Percentiles rank a stretch among this genome's conserved stretches.
Conservation (phyloP, 2,888 invertebrate species). For the Coecobrya sp. region DNA sequence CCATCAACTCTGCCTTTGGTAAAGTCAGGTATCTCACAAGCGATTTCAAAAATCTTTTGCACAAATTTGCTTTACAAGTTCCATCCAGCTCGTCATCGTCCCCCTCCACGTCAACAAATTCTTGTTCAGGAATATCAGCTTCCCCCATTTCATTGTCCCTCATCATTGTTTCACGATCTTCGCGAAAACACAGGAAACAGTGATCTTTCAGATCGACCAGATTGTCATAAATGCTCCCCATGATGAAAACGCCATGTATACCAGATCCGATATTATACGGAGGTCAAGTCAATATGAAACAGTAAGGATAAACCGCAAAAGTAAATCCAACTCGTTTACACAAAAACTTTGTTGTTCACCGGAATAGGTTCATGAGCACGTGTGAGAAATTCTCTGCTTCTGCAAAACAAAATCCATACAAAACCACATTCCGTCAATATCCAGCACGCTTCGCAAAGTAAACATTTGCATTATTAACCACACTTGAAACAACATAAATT, state of each 20-base stretch:
- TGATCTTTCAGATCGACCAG: not conserved
- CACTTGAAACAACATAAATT: too few species aligned
- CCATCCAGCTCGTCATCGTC: not conserved
- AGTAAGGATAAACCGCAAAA: too few species aligned
- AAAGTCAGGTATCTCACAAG: not conserved
- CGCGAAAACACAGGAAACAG: not conserved
- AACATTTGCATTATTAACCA: too few species aligned
- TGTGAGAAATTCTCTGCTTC: too few species aligned
- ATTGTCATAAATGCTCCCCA: not conserved
- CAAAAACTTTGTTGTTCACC: too few species aligned
- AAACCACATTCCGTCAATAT: too few species aligned
- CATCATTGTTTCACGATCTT: not conserved
- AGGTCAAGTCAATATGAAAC: too few species aligned
- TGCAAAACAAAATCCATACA: too few species aligned
- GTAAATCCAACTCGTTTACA: too few species aligned
- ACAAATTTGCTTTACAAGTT: not conserved
- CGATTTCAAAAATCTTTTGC: not conserved
- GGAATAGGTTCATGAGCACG: too few species aligned
- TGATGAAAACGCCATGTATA: not conserved
- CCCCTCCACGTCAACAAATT: not conserved
- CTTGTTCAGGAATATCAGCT: not conserved
- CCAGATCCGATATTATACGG: too few species aligned
- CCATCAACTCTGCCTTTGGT: not conserved
- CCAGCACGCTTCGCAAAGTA: too few species aligned
- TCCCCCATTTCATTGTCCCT: not conserved